Evolutionary conservation across 2,113 vertebrate genomes (phyloP).

Genomic region (Cottus gobio): DNA sequence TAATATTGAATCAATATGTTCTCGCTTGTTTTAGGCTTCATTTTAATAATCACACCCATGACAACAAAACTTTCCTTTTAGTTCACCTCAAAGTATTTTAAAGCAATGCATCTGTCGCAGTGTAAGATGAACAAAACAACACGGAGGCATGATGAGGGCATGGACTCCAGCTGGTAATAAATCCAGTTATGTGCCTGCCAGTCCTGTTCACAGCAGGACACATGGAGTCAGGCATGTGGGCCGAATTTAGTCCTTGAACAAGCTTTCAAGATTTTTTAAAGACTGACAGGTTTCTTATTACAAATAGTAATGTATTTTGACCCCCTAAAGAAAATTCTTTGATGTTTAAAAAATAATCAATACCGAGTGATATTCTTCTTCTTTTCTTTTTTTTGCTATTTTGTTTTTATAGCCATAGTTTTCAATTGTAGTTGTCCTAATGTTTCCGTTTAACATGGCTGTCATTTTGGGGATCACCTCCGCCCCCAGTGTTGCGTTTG

Average conservation of each 20-base stretch:
- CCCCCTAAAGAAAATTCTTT: neutral
- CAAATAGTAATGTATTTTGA: neutral
- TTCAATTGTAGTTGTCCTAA: neutral
- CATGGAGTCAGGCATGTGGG: neutral
- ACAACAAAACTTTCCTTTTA: neutral
- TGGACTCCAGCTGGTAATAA: constrained; percentile 48
- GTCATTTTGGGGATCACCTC: constrained; percentile 40
- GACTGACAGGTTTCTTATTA: constrained; percentile 2
- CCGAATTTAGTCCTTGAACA: constrained; percentile 10
- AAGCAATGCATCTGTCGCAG: neutral
- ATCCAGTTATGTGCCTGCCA: constrained; percentile 23
- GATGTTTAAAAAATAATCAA: neutral
- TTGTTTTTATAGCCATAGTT: neutral
- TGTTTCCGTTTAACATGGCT: constrained; percentile 1
- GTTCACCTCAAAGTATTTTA: neutral
- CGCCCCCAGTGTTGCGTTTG: constrained; percentile 27
- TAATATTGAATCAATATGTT: neutral
- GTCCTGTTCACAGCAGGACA: constrained; percentile 10
- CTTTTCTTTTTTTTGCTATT: neutral
- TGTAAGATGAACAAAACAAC: constrained; percentile 9
- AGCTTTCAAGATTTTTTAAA: neutral
- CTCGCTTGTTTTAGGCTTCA: neutral
- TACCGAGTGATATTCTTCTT: neutral
- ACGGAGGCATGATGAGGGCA: neutral
- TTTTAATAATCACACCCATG: neutral